These are phyloP conservation scores for Thunnus albacares DNA, from an alignment of 2,797 vertebrate species.

Conservation along the genomic window DNA sequence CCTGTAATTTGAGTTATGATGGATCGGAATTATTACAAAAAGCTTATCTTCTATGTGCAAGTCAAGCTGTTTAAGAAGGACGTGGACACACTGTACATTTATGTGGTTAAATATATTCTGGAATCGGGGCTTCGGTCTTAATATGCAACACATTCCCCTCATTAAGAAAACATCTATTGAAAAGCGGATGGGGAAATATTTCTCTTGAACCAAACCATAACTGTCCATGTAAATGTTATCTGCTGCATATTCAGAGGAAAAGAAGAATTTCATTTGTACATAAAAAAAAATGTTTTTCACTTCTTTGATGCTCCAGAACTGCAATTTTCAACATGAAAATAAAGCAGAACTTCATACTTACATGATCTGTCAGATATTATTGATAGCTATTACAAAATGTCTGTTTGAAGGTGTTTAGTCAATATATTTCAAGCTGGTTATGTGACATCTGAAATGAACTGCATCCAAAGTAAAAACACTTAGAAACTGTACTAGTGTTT, in stretches of 20 bases:
- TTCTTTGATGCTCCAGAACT: not conserved
- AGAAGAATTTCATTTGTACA: not conserved
- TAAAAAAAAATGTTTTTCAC: not conserved
- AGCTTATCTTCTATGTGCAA: slow-evolving; percentile 29
- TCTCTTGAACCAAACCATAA: slow-evolving; percentile 12
- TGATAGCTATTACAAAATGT: not conserved
- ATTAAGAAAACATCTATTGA: slow-evolving; percentile 26
- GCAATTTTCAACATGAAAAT: not conserved
- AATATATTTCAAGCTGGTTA: too few relatives aligned
- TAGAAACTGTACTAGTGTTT: not conserved
- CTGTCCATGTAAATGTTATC: not conserved
- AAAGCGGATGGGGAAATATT: slow-evolving; percentile 21
- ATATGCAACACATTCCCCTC: slow-evolving; percentile 11
- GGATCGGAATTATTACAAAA: slow-evolving; percentile 23
- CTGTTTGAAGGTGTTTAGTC: not conserved
- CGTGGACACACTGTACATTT: not conserved
- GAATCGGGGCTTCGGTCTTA: slow-evolving; percentile 4
- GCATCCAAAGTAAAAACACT: not conserved
- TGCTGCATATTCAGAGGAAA: slow-evolving; percentile 20
- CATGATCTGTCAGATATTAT: not conserved
- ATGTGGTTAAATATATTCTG: not conserved
- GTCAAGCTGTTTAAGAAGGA: slow-evolving; percentile 19
- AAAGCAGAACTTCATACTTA: not conserved
- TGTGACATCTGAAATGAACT: not conserved
- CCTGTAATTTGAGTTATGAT: slow-evolving; percentile 36